Evolutionary conservation across 2,888 invertebrate genomes (phyloP).

Genomic region (Cerceris ruficornis): DNA sequence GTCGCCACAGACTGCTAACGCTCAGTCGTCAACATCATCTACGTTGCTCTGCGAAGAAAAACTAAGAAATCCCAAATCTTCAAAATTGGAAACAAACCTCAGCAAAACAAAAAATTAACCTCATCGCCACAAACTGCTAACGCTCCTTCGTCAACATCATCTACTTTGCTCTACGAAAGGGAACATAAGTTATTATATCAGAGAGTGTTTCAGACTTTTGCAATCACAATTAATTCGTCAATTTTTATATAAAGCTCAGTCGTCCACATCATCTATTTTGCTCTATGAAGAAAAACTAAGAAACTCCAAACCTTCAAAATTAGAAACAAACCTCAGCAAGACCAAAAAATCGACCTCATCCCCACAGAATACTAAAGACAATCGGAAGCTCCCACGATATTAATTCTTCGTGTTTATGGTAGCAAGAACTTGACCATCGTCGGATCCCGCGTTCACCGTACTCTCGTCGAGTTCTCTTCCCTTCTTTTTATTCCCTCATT

Average conservation of each 20-base stretch:
- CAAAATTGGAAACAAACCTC: conserved; percentile 32
- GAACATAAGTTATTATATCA: no score
- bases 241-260: no score
- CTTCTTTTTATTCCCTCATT: conserved; percentile 30
- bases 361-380: background rate
- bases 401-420: conserved; percentile 61
- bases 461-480: conserved; percentile 8
- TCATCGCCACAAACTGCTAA: background rate
- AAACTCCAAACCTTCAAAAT: conserved; percentile 7
- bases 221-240: no score
- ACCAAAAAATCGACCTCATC: conserved; percentile 50
- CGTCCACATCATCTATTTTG: no score
- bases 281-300: background rate
- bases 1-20: background rate
- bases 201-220: no score
- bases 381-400: conserved; percentile 51
- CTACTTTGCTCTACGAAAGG: no score
- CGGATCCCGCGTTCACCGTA: conserved; percentile 27
- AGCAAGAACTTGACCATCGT: conserved; percentile 49
- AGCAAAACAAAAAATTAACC: conserved; percentile 51
- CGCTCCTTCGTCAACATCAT: no score
- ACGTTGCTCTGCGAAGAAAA: no score
- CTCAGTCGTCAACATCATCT: no score
- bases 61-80: background rate
- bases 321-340: conserved; percentile 32